Conservation (phyloP, 2,888 invertebrate genomes). For the Drosophila paranaensis region DNA sequence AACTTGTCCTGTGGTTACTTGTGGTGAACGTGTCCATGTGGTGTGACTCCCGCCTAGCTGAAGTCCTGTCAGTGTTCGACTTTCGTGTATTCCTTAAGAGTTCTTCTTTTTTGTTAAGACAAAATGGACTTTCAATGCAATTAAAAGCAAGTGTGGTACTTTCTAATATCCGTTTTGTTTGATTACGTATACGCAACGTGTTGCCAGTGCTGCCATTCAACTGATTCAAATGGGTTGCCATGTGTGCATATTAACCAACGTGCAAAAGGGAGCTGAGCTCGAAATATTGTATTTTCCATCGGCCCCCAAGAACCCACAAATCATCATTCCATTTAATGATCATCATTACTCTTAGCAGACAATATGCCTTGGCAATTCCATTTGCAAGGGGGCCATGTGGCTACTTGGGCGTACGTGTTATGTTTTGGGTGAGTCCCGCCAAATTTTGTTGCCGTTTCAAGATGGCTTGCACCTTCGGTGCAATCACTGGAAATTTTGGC, state of each 20-base stretch:
- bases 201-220: background rate
- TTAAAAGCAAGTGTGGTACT: slow-evolving; percentile 32
- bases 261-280: too few relatives aligned
- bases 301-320: background rate
- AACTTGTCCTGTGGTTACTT: slow-evolving; percentile 32
- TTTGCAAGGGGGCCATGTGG: background rate
- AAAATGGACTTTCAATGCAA: slow-evolving; percentile 36
- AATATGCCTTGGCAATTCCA: background rate
- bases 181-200: slow-evolving; percentile 63
- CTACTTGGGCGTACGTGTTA: background rate
- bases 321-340: background rate
- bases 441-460: background rate
- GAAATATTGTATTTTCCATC: background rate
- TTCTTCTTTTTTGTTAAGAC: slow-evolving; percentile 4
- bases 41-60: slow-evolving; percentile 9
- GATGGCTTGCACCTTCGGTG: background rate
- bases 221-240: background rate
- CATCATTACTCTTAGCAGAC: background rate
- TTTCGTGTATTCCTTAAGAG: slow-evolving; percentile 19
- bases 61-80: background rate
- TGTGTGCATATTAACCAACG: background rate
- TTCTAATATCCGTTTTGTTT: slow-evolving; percentile 42
- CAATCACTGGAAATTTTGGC: background rate
- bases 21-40: background rate
- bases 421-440: background rate